phyloP scores from a whole-genome alignment of 2,888 invertebrate genomes.

The Alviniconcha strummeri region DNA sequence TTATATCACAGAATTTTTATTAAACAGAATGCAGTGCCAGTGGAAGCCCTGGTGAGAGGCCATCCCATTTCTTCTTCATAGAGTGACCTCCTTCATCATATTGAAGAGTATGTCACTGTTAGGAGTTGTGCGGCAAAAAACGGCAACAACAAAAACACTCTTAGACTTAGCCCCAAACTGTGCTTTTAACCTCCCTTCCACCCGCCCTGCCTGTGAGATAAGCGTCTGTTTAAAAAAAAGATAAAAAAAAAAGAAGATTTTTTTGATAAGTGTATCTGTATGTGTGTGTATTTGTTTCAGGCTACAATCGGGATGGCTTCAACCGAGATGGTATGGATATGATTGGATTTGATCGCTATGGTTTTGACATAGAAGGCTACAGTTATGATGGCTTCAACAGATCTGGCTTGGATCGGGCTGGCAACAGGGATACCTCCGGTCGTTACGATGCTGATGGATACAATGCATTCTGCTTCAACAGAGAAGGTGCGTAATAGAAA shows the following conservation, averaged over 20 bases:
- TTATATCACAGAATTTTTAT: too few species aligned
- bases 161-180: too few species aligned
- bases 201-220: too few species aligned
- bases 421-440: conserved; percentile 53
- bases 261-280: background rate
- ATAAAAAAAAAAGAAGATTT: background rate
- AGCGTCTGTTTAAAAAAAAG: background rate
- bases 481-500: conserved; percentile 49
- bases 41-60: too few species aligned
- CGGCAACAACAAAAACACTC: too few species aligned
- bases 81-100: too few species aligned
- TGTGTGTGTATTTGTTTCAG: conserved; percentile 40
- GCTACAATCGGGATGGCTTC: conserved; percentile 68
- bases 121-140: too few species aligned
- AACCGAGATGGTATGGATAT: conserved; percentile 61
- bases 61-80: too few species aligned
- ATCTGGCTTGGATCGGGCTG: conserved; percentile 55
- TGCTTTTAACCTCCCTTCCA: too few species aligned
- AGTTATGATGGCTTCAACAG: conserved; percentile 61
- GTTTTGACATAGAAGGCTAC: conserved; percentile 59
- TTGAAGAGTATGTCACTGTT: too few species aligned
- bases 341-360: conserved; percentile 62
- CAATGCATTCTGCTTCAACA: conserved; percentile 57
- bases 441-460: conserved; percentile 56
- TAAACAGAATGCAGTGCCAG: too few species aligned